Evolutionary conservation across 2,113 vertebrate species (phyloP), one percentile per base, ranked within the genome.

Genomic region (Columba janthina): DNA sequence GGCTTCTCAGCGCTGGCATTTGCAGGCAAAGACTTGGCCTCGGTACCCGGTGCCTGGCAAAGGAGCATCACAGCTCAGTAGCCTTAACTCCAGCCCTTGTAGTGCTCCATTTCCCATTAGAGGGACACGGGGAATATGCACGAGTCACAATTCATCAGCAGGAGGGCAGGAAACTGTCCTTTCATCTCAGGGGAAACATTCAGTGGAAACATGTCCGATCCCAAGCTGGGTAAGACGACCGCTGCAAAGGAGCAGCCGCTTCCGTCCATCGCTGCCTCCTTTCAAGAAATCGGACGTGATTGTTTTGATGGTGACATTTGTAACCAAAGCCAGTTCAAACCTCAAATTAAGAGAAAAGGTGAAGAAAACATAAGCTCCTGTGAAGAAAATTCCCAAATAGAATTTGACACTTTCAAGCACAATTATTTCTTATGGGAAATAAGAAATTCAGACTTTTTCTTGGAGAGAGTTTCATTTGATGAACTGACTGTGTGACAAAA

Each of bases 401-500:
- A 53, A 81, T 53, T 71, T 69, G 71, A 32, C 1, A 0, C 44
- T 88, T 86, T 48, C 54, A 50, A 94, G 69, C 6, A 3, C 15
- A 9, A 67, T 76, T 66, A 44, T 60, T 84, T 92, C 91, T 89
- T 71, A 31, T 5, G 83, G 76, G 83, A 94, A 92, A 92, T 48
- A 58, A 92, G 76, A 90, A 84, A 93, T 78, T 75, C 86, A 74
- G 75, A 54, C 29, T 60, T 89, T 53, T 95, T 95, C 76, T 72
- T 93, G 91, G 83, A 95, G 69, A 92, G 88, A 77, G 57, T 67
- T 96, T 86, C 83, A 92, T 88, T 77, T 84, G 94, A 93, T 77
- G 72, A 92, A 77, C 76, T 84, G 86, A 91, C 89, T 80, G 50
- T 57, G 82, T 0, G 0, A 90, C 51, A 83, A 80, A 83, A 92